These are phyloP conservation scores for Elmis aenea DNA, from an alignment of 2,888 invertebrate genomes.

Conservation along the genomic window DNA sequence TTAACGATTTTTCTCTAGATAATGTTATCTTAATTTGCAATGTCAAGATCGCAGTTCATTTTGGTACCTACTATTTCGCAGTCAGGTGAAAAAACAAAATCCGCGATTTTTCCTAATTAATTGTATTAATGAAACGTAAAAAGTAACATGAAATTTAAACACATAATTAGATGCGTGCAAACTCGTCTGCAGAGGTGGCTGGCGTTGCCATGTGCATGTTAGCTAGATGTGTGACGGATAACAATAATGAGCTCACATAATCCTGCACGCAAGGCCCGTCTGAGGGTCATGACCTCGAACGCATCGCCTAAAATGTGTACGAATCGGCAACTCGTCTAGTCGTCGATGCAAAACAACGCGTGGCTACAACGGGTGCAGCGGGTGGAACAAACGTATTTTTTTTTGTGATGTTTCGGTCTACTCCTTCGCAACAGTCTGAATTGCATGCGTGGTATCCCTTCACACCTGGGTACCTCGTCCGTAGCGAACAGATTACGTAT, in stretches of 20 bases:
- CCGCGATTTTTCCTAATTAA: too few species aligned
- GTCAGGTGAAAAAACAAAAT: too few species aligned
- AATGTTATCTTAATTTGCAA: slow-evolving; percentile 12
- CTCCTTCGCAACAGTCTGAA: background rate
- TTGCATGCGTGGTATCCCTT: slow-evolving; percentile 11
- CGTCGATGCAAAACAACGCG: slow-evolving; percentile 26
- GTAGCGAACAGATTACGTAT: background rate
- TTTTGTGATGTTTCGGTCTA: slow-evolving; percentile 6
- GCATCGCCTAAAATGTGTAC: slow-evolving; percentile 18
- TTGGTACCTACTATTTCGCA: too few species aligned
- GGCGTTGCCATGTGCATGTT: slow-evolving; percentile 18
- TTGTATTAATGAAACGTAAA: too few species aligned
- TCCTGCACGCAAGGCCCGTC: slow-evolving; percentile 19
- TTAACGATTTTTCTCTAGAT: slow-evolving; percentile 13
- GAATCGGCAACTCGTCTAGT: slow-evolving; percentile 27
- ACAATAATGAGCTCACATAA: slow-evolving; percentile 20
- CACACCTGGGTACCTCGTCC: slow-evolving; percentile 13
- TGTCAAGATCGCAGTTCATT: slow-evolving; percentile 15
- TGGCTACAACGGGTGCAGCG: slow-evolving; percentile 24
- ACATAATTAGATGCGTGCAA: too few species aligned
- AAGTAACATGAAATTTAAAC: too few species aligned
- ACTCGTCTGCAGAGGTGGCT: slow-evolving; percentile 12
- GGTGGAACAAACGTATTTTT: slow-evolving; percentile 17
- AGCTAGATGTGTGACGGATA: slow-evolving; percentile 18
- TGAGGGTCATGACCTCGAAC: slow-evolving; percentile 22